Percentiles rank a stretch among this genome's conserved stretches.
Conservation (phyloP, 2,797 vertebrate genomes). For the Phylloscopus collybita region DNA sequence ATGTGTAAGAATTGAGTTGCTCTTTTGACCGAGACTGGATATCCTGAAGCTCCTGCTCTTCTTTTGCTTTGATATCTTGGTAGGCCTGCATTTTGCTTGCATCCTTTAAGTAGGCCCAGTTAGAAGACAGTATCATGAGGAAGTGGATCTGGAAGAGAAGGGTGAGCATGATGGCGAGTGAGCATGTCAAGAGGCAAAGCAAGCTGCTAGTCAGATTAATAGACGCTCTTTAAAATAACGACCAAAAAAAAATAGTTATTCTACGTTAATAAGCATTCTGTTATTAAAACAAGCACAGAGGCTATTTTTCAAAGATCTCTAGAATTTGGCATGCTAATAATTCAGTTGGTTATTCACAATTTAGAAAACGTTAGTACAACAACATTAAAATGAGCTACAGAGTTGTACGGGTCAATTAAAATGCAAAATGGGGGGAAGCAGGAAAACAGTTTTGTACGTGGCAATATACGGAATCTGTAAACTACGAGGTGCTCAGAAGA, state of each 20-base stretch:
- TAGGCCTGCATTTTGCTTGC: constrained; percentile 99
- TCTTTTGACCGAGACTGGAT: constrained; percentile 99
- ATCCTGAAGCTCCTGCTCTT: constrained; percentile 99
- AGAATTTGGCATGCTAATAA: constrained; percentile 71
- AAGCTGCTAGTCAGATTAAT: constrained; percentile 89
- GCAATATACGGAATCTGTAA: neutral
- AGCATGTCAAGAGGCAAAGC: constrained; percentile 96
- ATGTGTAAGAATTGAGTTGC: constrained; percentile 99
- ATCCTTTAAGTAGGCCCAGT: constrained; percentile 99
- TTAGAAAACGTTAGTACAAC: constrained; percentile 75
- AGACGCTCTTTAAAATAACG: constrained; percentile 58
- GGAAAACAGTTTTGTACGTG: neutral
- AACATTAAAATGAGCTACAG: constrained; percentile 49
- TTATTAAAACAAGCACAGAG: constrained; percentile 64
- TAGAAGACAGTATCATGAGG: constrained; percentile 99
- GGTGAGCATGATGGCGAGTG: constrained; percentile 96
- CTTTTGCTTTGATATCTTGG: constrained; percentile 99
- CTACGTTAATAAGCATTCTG: constrained; percentile 69
- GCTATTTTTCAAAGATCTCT: constrained; percentile 45
- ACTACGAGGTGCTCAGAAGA: constrained; percentile 65
- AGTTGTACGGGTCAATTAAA: constrained; percentile 42
- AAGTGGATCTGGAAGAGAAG: constrained; percentile 99
- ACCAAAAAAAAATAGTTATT: constrained; percentile 70
- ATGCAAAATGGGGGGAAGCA: constrained; percentile 51
- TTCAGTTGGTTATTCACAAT: constrained; percentile 66